phyloP scores from a whole-genome alignment of 2,113 vertebrate genomes.

The Sinocyclocheilus anshuiensis region DNA sequence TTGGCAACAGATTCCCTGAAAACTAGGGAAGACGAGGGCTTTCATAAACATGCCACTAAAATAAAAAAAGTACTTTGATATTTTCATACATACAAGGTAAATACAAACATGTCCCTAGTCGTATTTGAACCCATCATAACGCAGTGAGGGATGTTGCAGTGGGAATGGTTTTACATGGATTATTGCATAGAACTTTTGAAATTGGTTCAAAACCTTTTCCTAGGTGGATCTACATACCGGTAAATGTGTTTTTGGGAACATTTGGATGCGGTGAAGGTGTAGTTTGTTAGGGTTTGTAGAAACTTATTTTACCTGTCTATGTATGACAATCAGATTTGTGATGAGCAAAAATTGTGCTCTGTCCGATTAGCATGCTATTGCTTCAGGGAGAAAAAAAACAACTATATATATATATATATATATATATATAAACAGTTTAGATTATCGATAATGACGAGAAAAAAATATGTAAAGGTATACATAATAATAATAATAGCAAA shows the following conservation, averaged over 20 bases:
- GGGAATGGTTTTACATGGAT: slow-evolving; percentile 82
- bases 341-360: slow-evolving; percentile 90
- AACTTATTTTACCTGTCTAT: slow-evolving; percentile 40
- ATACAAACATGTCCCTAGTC: slow-evolving; percentile 82
- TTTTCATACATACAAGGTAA: slow-evolving; percentile 83
- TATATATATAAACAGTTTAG: slow-evolving; percentile 71
- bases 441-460: slow-evolving; percentile 73
- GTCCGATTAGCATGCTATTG: slow-evolving; percentile 94
- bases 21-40: slow-evolving; percentile 74
- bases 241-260: slow-evolving; percentile 62
- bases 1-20: slow-evolving; percentile 86
- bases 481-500: slow-evolving; percentile 67
- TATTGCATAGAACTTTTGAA: slow-evolving; percentile 98
- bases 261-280: slow-evolving; percentile 47
- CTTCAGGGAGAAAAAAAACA: slow-evolving; percentile 77
- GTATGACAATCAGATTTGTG: slow-evolving; percentile 65
- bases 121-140: slow-evolving; percentile 72
- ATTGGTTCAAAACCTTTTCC: slow-evolving; percentile 75
- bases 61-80: slow-evolving; percentile 74
- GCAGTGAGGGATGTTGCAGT: slow-evolving; percentile 80
- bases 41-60: slow-evolving; percentile 95
- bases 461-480: slow-evolving; percentile 68
- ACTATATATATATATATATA: slow-evolving; percentile 62
- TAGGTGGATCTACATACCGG: neutral
- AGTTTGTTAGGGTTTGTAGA: slow-evolving; percentile 23